Conservation (phyloP, 2,113 vertebrate species). For the Vimba vimba region DNA sequence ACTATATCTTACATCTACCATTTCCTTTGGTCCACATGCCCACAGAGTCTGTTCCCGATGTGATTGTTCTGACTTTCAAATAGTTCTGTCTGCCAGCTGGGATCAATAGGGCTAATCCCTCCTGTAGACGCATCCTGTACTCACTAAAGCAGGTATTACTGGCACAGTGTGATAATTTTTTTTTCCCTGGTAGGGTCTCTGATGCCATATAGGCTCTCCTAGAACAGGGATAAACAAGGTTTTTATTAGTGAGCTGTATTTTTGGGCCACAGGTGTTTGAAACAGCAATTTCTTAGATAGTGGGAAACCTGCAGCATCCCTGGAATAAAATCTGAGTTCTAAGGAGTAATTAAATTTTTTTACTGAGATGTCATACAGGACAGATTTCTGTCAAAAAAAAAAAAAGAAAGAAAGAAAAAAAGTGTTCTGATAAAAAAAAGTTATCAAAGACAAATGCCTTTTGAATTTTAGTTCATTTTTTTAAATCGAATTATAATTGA, state of each 20-base stretch:
- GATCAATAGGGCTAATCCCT: constrained; percentile 56
- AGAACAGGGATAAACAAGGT: constrained; percentile 43
- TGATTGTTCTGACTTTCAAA: constrained; percentile 61
- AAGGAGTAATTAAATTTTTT: constrained; percentile 25
- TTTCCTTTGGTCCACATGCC: constrained; percentile 32
- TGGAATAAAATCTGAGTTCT: constrained; percentile 56
- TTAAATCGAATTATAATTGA: not conserved
- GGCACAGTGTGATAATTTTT: constrained; percentile 51
- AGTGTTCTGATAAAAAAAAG: not conserved
- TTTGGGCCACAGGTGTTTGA: constrained; percentile 50
- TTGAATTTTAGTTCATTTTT: not conserved
- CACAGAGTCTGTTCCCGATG: constrained; percentile 24
- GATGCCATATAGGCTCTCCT: constrained; percentile 27
- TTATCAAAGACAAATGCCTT: not conserved
- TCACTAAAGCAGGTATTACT: constrained; percentile 52
- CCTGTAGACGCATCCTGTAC: constrained; percentile 37
- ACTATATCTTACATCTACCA: constrained; percentile 41
- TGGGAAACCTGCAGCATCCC: constrained; percentile 40
- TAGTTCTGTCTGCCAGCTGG: constrained; percentile 56
- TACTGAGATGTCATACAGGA: not conserved
- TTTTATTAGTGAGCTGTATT: constrained; percentile 50
- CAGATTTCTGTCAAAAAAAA: not conserved
- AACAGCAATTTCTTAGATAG: constrained; percentile 57
- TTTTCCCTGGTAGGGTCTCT: constrained; percentile 29
- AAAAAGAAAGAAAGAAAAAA: not conserved